phyloP scores from a whole-genome alignment of 2,113 vertebrate genomes.

The Urocynchramus pylzowi region DNA sequence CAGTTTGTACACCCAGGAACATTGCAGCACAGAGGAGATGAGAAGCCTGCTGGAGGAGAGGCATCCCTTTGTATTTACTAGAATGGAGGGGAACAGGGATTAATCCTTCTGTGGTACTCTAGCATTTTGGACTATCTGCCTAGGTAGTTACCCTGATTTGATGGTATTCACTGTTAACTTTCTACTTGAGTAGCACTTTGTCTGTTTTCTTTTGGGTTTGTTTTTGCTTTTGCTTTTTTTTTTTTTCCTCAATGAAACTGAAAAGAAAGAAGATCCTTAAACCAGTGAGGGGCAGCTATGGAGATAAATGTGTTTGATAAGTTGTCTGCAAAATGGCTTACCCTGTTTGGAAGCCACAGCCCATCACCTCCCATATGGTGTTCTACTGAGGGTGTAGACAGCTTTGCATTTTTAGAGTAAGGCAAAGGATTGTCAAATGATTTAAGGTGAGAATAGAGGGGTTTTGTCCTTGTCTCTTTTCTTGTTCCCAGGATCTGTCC shows the following conservation, averaged over 20 bases:
- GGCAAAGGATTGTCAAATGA: not conserved
- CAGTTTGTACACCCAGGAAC: not conserved
- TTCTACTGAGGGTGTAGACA: not conserved
- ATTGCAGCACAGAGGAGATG: not conserved
- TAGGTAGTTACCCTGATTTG: not conserved
- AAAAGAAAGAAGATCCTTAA: not conserved
- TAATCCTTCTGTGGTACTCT: not conserved
- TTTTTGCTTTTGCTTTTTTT: not conserved
- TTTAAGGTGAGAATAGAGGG: not conserved
- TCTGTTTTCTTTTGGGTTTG: not conserved
- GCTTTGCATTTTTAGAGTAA: not conserved
- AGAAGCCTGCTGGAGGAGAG: not conserved
- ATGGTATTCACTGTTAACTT: not conserved
- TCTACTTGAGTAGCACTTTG: not conserved
- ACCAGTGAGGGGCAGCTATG: not conserved
- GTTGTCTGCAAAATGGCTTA: not conserved
- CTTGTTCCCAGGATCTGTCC: not conserved
- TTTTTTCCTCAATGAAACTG: not conserved
- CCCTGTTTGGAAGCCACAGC: not conserved
- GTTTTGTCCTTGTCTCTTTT: not conserved
- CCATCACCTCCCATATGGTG: not conserved
- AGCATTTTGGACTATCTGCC: not conserved
- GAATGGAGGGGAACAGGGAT: not conserved
- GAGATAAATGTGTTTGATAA: not conserved
- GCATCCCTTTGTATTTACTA: not conserved